Base-by-base conservation (phyloP, 2,888 invertebrate species). In the Zhuqinia jingwanae region DNA sequence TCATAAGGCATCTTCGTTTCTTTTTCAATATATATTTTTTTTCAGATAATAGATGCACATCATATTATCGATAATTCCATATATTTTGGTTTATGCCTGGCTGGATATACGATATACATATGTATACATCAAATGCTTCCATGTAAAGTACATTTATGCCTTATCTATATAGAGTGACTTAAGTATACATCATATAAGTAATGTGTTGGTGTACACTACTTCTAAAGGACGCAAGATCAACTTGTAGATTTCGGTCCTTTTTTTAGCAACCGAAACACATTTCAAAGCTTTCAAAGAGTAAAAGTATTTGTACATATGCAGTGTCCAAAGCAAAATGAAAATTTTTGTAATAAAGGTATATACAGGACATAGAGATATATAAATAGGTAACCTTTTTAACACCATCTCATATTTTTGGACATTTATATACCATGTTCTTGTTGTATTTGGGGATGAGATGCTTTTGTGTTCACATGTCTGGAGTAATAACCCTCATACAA, bases 341-440 rank as follows among this genome's bases (percentile, higher is more conserved):
- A n/a, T n/a, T n/a, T n/a, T n/a, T n/a, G n/a, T n/a, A n/a, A n/a
- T n/a, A n/a, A n/a, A n/a, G n/a, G n/a, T n/a, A n/a, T n/a, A n/a
- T n/a, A n/a, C n/a, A n/a, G n/a, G n/a, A n/a, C n/a, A n/a, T n/a
- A n/a, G n/a, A n/a, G n/a, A n/a, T n/a, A n/a, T n/a, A n/a, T n/a
- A n/a, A n/a, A n/a, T n/a, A n/a, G n/a, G 30, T 63, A 63, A 63
- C 63, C 63, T 63, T n/a, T 63, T 63, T 63, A 63, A 63, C 63
- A 63, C 63, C 63, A 30, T 63, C 27, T 63, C 63, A 30, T 27
- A 68, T 45, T 45, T 22, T 45, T n/a, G n/a, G n/a, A n/a, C n/a
- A n/a, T n/a, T n/a, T n/a, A n/a, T n/a, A n/a, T n/a, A n/a, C n/a
- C n/a, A n/a, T n/a, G n/a, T n/a, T n/a, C n/a, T n/a, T n/a, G n/a